A percentile compares a stretch with the other conserved stretches of the same genome.
These are phyloP conservation scores for Pipra filicauda DNA, from an alignment of 2,113 vertebrate genomes.

Conservation along the genomic window DNA sequence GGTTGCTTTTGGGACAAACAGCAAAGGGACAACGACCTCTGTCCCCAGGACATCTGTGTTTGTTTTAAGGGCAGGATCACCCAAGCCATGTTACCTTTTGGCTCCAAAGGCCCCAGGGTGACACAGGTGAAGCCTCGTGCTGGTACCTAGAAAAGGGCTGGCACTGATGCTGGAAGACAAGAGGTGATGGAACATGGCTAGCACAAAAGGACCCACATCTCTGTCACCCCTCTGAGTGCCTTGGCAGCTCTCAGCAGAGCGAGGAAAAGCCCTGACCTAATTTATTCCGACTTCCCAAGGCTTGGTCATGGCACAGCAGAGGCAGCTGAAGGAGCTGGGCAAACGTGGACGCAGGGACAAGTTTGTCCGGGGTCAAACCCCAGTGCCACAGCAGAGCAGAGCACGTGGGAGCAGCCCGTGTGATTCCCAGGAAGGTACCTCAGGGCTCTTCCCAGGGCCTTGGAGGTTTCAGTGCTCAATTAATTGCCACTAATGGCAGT, in stretches of 20 bases:
- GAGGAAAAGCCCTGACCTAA: conserved; percentile 11
- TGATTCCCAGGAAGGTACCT: background rate
- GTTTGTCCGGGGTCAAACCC: background rate
- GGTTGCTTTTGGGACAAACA: background rate
- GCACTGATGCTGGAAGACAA: background rate
- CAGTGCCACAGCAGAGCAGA: fast-evolving
- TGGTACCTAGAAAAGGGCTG: background rate
- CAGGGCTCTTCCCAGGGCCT: background rate
- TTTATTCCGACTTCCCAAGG: background rate
- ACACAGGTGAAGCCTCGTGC: background rate
- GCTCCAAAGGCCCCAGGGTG: background rate
- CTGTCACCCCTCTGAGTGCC: background rate
- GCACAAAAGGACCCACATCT: fast-evolving
- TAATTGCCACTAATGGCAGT: background rate
- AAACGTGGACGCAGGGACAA: fast-evolving
- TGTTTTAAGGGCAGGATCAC: background rate
- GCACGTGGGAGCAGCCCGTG: background rate
- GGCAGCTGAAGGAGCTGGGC: background rate
- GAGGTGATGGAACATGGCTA: background rate
- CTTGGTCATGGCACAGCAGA: background rate
- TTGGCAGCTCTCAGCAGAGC: background rate
- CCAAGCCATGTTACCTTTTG: background rate
- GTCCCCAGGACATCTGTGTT: background rate
- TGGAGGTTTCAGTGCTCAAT: background rate
- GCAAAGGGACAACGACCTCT: background rate